Evolutionary conservation across 2,888 invertebrate genomes (phyloP).

Genomic region (Myopa testacea): DNA sequence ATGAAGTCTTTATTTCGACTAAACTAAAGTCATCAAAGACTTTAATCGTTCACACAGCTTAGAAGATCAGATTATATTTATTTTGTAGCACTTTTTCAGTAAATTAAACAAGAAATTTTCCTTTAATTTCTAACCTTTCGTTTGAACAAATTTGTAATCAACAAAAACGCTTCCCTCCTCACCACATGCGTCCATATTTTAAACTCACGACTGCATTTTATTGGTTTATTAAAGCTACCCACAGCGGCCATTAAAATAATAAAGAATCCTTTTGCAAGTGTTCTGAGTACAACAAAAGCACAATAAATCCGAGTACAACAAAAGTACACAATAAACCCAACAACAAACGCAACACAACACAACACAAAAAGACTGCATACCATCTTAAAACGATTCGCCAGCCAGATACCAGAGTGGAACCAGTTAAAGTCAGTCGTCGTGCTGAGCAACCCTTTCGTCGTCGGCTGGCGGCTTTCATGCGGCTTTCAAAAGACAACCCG

Average conservation of each 20-base stretch:
- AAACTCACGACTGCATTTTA: constrained; percentile 36
- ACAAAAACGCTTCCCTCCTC: background rate
- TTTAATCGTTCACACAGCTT: too few species aligned
- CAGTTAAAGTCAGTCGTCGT: background rate
- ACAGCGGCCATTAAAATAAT: constrained; percentile 45
- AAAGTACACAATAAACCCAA: too few species aligned
- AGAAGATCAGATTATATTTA: too few species aligned
- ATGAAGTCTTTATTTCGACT: too few species aligned
- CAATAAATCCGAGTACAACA: constrained; percentile 43
- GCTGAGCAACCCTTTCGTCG: constrained; percentile 5
- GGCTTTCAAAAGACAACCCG: background rate
- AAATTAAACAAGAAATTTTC: background rate
- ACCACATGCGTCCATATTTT: constrained; percentile 7
- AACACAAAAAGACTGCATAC: too few species aligned
- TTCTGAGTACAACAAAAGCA: constrained; percentile 37
- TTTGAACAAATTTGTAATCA: background rate
- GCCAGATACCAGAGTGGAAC: background rate
- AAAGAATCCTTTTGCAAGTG: background rate
- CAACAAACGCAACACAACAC: constrained; percentile 1
- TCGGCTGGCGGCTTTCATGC: background rate
- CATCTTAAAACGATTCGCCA: background rate
- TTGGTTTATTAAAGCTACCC: constrained; percentile 39
- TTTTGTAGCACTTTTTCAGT: too few species aligned
- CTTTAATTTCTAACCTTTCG: background rate
- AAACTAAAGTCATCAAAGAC: too few species aligned